These are phyloP conservation scores for Falco rusticolus DNA, from an alignment of 2,797 vertebrate genomes.

Conservation along the genomic window DNA sequence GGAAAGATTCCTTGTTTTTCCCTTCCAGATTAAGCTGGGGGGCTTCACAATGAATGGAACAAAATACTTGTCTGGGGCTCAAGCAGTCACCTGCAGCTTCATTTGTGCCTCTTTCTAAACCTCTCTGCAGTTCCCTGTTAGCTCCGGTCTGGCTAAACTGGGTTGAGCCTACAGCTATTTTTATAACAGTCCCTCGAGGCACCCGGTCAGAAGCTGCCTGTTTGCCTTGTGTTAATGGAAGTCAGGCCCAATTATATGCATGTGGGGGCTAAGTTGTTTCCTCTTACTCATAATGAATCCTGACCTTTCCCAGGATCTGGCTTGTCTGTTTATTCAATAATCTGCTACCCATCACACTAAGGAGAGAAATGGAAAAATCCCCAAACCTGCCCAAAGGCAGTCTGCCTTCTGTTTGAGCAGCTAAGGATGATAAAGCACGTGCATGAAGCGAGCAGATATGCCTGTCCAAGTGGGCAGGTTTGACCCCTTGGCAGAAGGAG, in stretches of 20 bases:
- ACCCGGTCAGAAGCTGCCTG: slow-evolving; percentile 5
- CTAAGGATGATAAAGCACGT: not conserved
- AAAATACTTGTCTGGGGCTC: not conserved
- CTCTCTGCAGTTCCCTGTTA: not conserved
- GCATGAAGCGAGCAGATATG: not conserved
- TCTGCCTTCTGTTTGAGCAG: not conserved
- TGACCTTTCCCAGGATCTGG: slow-evolving; percentile 63
- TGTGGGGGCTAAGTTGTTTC: slow-evolving; percentile 37
- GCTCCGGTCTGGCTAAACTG: not conserved
- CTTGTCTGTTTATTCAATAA: slow-evolving; percentile 54
- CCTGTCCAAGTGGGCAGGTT: not conserved
- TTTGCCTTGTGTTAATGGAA: slow-evolving; percentile 31
- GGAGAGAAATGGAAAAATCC: slow-evolving; percentile 13
- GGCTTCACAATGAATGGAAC: not conserved
- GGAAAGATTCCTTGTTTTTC: not conserved
- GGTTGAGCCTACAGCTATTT: slow-evolving; percentile 45
- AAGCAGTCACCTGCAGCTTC: not conserved
- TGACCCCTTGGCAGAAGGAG: not conserved
- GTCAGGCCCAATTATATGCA: slow-evolving; percentile 20
- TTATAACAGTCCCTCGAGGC: slow-evolving; percentile 8
- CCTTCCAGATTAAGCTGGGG: not conserved
- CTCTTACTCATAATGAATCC: slow-evolving; percentile 46
- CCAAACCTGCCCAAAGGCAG: not conserved
- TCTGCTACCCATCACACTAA: not conserved
- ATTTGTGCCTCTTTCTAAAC: not conserved